A percentile compares a stretch with the other conserved stretches of the same genome.
Evolutionary conservation across 2,797 vertebrate genomes (phyloP).

Genomic region (Xerus rutilus): DNA sequence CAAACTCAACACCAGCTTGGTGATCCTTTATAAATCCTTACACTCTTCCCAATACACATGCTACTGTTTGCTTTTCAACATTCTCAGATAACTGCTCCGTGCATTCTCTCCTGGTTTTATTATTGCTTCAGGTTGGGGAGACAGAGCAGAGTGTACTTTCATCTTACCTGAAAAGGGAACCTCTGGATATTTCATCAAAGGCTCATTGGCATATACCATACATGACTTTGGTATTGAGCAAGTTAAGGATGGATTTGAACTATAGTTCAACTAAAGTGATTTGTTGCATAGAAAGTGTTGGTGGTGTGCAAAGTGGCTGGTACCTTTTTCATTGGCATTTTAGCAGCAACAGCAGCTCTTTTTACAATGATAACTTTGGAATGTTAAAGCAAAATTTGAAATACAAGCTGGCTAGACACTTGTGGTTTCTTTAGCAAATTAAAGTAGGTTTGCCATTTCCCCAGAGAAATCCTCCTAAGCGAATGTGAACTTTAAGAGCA

Average conservation of each 20-base stretch:
- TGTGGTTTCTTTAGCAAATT: constrained; percentile 53
- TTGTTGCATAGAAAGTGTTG: neutral
- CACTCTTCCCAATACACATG: neutral
- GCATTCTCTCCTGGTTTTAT: neutral
- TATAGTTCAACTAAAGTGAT: neutral
- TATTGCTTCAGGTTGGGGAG: neutral
- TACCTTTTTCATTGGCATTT: neutral
- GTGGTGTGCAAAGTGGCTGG: neutral
- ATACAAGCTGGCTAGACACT: constrained; percentile 34
- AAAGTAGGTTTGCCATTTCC: constrained; percentile 47
- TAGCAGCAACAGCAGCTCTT: neutral
- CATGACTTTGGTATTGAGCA: neutral
- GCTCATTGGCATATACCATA: neutral
- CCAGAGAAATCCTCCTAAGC: constrained; percentile 33
- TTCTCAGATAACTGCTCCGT: neutral
- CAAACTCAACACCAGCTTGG: neutral
- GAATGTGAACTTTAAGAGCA: constrained; percentile 50
- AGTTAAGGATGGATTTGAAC: neutral
- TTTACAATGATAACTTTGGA: constrained; percentile 34
- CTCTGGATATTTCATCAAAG: neutral
- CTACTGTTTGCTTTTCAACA: neutral
- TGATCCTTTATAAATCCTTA: neutral
- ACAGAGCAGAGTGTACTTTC: neutral
- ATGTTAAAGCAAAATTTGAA: constrained; percentile 45
- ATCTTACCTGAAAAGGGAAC: neutral